phyloP scores from a whole-genome alignment of 1,140 invertebrate genomes.

The Drosophila equinoxialis region DNA sequence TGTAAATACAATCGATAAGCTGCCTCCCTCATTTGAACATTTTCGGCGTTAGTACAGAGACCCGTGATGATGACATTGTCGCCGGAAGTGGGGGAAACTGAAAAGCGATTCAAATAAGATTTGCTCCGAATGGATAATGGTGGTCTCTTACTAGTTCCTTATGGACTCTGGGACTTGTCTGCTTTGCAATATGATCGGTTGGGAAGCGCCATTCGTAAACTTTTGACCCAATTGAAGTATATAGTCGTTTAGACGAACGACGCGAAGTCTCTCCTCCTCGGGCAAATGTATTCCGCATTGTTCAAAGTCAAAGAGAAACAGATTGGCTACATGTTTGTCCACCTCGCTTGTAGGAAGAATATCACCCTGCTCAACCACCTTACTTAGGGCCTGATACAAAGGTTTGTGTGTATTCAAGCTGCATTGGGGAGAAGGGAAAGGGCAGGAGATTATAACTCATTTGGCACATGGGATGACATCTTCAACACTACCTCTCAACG shows the following conservation, averaged over 20 bases:
- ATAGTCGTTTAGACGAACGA: conserved; percentile 93
- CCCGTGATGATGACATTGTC: conserved; percentile 90
- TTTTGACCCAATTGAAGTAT: conserved; percentile 92
- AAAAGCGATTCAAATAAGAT: conserved; percentile 30
- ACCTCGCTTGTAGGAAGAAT: conserved; percentile 87
- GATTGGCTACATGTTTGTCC: conserved; percentile 92
- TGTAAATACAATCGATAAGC: conserved; percentile 94
- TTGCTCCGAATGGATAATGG: not conserved
- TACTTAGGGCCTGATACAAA: conserved; percentile 90
- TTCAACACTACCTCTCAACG: conserved; percentile 90
- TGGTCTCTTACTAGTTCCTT: conserved; percentile 88
- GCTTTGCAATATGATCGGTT: conserved; percentile 87
- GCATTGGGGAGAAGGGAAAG: conserved; percentile 25
- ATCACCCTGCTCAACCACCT: conserved; percentile 89
- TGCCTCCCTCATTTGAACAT: conserved; percentile 91
- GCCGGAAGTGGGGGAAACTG: conserved; percentile 90
- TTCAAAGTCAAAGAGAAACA: conserved; percentile 98
- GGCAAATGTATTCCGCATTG: conserved; percentile 97
- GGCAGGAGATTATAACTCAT: not conserved
- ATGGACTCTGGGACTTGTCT: conserved; percentile 88
- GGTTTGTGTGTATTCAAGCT: conserved; percentile 95
- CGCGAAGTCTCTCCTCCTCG: conserved; percentile 88
- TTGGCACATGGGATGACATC: too few relatives aligned
- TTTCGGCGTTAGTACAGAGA: conserved; percentile 91
- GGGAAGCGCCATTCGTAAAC: conserved; percentile 91